Percentiles rank a stretch among this genome's conserved stretches.
Evolutionary conservation across 2,113 vertebrate genomes (phyloP).

Genomic region (Procavia capensis): DNA sequence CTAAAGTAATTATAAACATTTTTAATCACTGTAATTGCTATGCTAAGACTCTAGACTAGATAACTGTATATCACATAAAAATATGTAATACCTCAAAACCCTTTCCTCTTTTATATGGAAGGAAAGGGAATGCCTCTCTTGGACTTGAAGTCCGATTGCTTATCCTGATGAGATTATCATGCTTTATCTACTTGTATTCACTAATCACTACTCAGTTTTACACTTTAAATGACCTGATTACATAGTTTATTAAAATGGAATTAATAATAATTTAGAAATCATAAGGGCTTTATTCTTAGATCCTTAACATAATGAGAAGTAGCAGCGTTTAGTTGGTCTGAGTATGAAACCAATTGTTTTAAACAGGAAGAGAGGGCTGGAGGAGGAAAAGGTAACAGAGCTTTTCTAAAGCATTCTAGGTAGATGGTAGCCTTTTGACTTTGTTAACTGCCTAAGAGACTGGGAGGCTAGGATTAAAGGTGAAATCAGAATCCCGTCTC

Average conservation of each 20-base stretch:
- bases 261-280: constrained; percentile 9
- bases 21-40: background rate
- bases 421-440: background rate
- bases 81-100: background rate
- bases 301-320: background rate
- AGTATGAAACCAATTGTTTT: background rate
- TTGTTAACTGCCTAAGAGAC: background rate
- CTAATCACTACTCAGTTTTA: background rate
- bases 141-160: background rate
- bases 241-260: background rate
- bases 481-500: background rate
- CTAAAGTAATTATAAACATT: constrained; percentile 61
- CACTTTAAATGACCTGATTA: constrained; percentile 8
- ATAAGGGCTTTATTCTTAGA: constrained; percentile 26
- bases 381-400: background rate
- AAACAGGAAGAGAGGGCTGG: background rate
- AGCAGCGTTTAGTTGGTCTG: background rate
- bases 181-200: background rate
- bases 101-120: background rate
- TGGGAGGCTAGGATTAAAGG: background rate
- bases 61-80: background rate
- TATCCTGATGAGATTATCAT: background rate
- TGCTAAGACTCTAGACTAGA: background rate
- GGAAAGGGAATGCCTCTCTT: background rate
- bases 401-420: background rate